Evolutionary conservation across 2,797 vertebrate species (phyloP), one percentile per base, ranked within the genome.

Genomic region (Onychomys arenicola): DNA sequence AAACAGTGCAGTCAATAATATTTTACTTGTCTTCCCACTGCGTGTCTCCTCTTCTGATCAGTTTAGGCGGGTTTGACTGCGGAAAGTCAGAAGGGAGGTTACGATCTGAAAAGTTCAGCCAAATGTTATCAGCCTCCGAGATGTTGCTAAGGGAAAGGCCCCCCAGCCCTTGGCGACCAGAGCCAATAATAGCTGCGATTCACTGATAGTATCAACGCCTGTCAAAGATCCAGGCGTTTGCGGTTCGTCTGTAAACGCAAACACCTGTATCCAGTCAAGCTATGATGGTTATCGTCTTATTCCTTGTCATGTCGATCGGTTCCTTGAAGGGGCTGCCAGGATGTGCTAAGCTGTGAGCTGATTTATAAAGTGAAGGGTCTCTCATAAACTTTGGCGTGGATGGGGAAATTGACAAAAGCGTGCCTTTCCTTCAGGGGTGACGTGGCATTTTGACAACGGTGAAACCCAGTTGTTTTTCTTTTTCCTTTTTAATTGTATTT

Each of bases 61-160:
- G 99, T 99, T 98, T 98, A 98, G 98, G 98, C 97, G 98, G 98
- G 97, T 98, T 99, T 99, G 98, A 99, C 98, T 98, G 98, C 98
- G 97, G 97, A 98, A 98, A 99, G 99, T 99, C 99, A 99, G 99
- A 98, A 99, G 99, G 99, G 99, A 99, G 99, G 99, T 99, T 99
- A 99, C 98, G 99, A 99, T 99, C 99, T 98, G 98, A 99, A 99
- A 98, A 99, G 99, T 99, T 99, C 99, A 99, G 99, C 99, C 99
- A 99, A 99, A 99, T 99, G 99, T 99, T 99, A 99, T 99, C 99
- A 99, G 98, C 98, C 98, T 98, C 98, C 96, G 98, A 99, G 99
- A 99, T 98, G 99, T 99, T 99, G 98, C 99, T 98, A 98, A 98
- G 99, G 99, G 99, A 99, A 98, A 98, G 98, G 98, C 98, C 98